Evolutionary conservation across 1,140 invertebrate species (phyloP).

Genomic region (Pogonus chalceus): DNA sequence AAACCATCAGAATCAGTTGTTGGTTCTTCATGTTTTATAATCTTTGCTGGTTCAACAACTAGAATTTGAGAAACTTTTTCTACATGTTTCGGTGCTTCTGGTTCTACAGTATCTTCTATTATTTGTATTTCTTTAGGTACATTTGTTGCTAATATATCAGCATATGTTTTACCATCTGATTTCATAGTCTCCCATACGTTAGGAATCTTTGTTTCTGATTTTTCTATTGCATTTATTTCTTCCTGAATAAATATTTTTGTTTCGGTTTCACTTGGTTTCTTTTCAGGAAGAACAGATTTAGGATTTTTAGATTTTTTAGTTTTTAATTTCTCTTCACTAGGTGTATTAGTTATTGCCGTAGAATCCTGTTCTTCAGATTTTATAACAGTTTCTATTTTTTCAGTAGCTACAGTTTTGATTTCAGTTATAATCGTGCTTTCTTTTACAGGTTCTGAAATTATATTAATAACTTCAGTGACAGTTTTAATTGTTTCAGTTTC

Average conservation of each 20-base stretch:
- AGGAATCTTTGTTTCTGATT: too few relatives aligned
- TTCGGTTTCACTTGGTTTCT: too few relatives aligned
- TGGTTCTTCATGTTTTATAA: slow-evolving; percentile 28
- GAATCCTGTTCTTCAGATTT: neutral
- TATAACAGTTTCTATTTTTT: neutral
- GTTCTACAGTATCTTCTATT: slow-evolving; percentile 39
- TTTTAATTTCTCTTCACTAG: too few relatives aligned
- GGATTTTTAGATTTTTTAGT: too few relatives aligned
- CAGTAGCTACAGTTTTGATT: neutral
- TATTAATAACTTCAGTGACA: neutral
- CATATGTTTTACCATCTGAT: slow-evolving; percentile 44
- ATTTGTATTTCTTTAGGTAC: slow-evolving; percentile 11
- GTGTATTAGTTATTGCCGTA: too few relatives aligned
- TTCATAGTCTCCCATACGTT: slow-evolving; percentile 38
- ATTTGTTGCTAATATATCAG: slow-evolving; percentile 41
- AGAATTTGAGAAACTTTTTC: slow-evolving; percentile 18
- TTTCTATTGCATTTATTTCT: too few relatives aligned
- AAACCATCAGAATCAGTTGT: slow-evolving; percentile 41
- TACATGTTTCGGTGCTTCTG: slow-evolving; percentile 29
- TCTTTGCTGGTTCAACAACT: slow-evolving; percentile 17
- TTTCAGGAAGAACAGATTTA: too few relatives aligned
- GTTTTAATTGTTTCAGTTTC: neutral
- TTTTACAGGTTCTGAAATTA: neutral
- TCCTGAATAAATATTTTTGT: too few relatives aligned
- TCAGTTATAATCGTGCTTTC: neutral